These are phyloP conservation scores for Geodia barretti DNA, from an alignment of 37 sponge, comb jelly and placozoan species.

Conservation along the genomic window DNA sequence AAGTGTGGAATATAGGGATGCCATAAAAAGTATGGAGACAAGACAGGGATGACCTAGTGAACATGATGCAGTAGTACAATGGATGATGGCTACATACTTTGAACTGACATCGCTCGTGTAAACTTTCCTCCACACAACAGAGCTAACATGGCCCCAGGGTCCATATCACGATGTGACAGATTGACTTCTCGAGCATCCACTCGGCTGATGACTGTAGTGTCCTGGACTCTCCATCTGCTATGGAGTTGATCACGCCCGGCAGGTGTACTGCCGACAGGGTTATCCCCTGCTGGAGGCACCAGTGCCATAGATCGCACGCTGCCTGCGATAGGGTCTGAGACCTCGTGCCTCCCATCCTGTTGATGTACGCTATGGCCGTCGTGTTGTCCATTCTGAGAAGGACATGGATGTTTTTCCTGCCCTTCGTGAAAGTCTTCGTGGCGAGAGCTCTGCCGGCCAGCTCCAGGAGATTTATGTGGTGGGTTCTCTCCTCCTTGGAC, in stretches of 20 bases:
- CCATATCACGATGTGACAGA: slow-evolving; percentile 1
- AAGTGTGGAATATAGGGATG: too few species aligned
- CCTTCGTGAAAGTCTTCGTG: background rate
- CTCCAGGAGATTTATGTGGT: slow-evolving; percentile 63
- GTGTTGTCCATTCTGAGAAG: background rate
- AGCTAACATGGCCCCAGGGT: slow-evolving; percentile 26
- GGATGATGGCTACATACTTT: too few species aligned
- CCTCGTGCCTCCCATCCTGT: slow-evolving; percentile 52
- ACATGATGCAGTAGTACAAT: too few species aligned
- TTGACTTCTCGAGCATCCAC: slow-evolving; percentile 20
- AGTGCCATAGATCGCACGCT: slow-evolving; percentile 42
- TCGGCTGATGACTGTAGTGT: slow-evolving; percentile 15
- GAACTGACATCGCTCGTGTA: too few species aligned
- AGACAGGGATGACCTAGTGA: too few species aligned
- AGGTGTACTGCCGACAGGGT: too few species aligned
- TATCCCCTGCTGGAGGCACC: slow-evolving; percentile 58
- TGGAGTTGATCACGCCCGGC: slow-evolving; percentile 28
- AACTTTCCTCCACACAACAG: too few species aligned
- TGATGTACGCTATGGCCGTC: slow-evolving; percentile 20
- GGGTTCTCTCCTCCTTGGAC: slow-evolving; percentile 27
- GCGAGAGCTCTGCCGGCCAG: slow-evolving; percentile 30
- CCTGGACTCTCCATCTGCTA: slow-evolving; percentile 42
- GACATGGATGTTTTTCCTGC: background rate
- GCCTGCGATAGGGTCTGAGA: background rate
- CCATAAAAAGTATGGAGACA: too few species aligned